Evolutionary conservation across 2,113 vertebrate species (phyloP), one percentile per base, ranked within the genome.

Genomic region (Manacus vitellinus): DNA sequence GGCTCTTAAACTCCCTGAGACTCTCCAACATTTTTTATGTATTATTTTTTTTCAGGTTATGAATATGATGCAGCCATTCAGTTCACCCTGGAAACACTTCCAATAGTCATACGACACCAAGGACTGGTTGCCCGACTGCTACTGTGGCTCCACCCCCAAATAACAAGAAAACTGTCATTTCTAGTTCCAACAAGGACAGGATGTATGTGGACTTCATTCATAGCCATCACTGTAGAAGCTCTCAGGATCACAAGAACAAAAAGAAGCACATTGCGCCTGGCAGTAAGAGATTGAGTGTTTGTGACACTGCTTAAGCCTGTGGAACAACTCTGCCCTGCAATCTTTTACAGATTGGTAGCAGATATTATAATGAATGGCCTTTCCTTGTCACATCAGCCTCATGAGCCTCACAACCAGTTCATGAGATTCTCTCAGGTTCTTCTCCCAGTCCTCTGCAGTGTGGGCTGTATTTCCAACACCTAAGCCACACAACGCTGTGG

Each of bases 401-500:
- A 6, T 52, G 49, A 58, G 12, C 39, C 46, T 55, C 20, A 5
- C 31, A 17, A 30, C 23, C 2, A 3, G 28, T 15, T 61, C 35
- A 23, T 23, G 31, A 66, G 58, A n/a, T 43, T 46, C 41, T 6
- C 21, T 27, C 9, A 3, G 4, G 12, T 54, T 79, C 59, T 85
- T 28, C 13, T 66, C 21, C 33, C 47, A 46, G 47, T 12, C 23
- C 28, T 28, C n/a, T 52, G 10, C 1, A 1, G 30, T 1, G 9
- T 35, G 54, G n/a, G 5, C 61, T 79, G 7, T 39, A 25, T n/a
- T 41, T 70, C 47, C 39, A 61, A 5, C 35, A 31, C 9, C 10
- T 30, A 2, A 47, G 18, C 68, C 23, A 17, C 31, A 10, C 4
- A 12, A 9, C 0, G 0, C 56, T 24, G 11, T 49, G 51, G 21